Evolutionary conservation across 2,113 vertebrate species (phyloP).

Genomic region (Alosa alosa): DNA sequence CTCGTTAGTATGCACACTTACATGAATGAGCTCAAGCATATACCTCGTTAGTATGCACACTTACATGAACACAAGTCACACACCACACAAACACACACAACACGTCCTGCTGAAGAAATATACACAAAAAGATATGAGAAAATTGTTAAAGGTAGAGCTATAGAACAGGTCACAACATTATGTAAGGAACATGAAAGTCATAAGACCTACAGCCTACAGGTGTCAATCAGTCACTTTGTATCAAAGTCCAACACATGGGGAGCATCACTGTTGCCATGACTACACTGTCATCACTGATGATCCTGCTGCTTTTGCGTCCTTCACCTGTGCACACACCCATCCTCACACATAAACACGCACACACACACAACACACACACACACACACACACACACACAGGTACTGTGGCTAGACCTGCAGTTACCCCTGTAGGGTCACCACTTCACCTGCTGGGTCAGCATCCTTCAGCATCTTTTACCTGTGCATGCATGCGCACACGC

Average conservation of each 20-base stretch:
- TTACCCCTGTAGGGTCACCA: neutral
- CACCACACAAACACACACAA: slow-evolving; percentile 7
- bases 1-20: neutral
- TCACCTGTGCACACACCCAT: neutral
- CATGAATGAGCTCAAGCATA: slow-evolving; percentile 31
- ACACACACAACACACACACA: no score
- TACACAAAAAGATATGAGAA: no score
- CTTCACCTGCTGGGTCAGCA: neutral
- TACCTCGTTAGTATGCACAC: neutral
- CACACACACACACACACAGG: neutral
- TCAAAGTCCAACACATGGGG: no score
- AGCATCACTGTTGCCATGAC: neutral
- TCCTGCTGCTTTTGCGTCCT: neutral
- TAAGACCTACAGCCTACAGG: no score
- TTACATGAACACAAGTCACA: neutral
- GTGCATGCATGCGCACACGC: neutral
- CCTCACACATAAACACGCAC: neutral
- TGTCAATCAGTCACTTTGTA: no score
- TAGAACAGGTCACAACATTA: no score
- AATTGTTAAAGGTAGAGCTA: no score
- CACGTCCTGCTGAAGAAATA: neutral
- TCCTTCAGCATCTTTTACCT: neutral
- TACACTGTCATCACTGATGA: neutral
- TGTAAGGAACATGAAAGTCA: no score
- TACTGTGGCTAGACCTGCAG: neutral